Conservation (phyloP, 2,113 vertebrate genomes). For the Tapirus terrestris region DNA sequence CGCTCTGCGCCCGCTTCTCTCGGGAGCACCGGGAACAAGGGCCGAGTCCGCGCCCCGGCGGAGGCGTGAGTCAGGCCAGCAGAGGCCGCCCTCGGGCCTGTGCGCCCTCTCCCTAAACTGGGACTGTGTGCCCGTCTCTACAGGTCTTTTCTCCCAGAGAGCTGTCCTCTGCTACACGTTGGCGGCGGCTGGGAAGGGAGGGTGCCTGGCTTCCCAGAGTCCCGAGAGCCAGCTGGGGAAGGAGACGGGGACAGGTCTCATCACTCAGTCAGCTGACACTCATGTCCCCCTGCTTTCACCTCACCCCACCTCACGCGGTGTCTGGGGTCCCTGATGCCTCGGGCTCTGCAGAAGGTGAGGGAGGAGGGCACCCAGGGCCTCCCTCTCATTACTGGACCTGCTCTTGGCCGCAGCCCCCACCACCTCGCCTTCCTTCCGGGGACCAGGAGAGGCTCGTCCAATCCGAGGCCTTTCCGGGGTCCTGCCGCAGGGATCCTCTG, state of each 20-base stretch:
- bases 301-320: background rate
- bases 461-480: background rate
- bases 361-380: background rate
- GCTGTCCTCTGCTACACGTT: background rate
- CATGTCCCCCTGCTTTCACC: background rate
- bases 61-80: too few species aligned
- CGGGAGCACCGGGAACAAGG: background rate
- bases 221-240: background rate
- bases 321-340: background rate
- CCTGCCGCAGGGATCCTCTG: background rate
- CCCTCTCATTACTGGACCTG: rapidly evolving
- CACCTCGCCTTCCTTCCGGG: background rate
- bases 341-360: background rate
- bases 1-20: background rate
- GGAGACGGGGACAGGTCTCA: background rate
- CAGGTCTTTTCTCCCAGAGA: background rate
- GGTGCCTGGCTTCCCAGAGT: too few species aligned
- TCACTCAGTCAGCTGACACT: too few species aligned
- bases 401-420: background rate
- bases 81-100: background rate
- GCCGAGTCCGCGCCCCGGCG: too few species aligned
- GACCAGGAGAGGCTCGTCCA: background rate
- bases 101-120: too few species aligned
- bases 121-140: background rate
- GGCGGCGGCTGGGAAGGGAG: background rate